Base-by-base conservation (phyloP, 2,113 vertebrate species). In the Epinephelus moara region DNA sequence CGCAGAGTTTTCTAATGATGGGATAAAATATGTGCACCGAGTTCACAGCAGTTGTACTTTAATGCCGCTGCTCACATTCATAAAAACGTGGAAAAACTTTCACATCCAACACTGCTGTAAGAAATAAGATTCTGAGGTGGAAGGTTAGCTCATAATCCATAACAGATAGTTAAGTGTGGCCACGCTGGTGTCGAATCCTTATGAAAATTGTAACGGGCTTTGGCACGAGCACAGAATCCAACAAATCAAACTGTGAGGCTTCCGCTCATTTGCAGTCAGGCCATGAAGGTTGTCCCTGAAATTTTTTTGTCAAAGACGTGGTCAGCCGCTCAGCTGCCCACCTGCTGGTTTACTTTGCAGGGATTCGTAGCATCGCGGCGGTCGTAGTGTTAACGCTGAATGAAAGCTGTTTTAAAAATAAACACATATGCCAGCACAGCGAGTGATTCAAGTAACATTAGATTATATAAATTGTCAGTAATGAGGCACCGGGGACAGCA, bases 381-480 rank as follows among this genome's bases (percentile, higher is more conserved):
- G 40, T 10, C 2, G 5, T 2, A 17, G 70, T 1, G 42, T 47
- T 40, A 70, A 21, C 10, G 10, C 56, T 23, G 52, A 78, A 56
- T 2, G 68, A 84, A 61, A 57, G 71, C 25, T 2, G 10, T 11
- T 78, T 42, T 30, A 45, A 70, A 88, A 70, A 88, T 64, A 76
- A 84, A 77, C 76, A 80, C 74, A 70, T 78, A 47, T 18, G 55
- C 84, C 55, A 50, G 23, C 56, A 47, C 40, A n/a, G 70, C 33
- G 23, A 84, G 80, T 3, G 42, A 69, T 84, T 81, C 66, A 47
- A 76, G 85, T 62, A 86, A 85, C 76, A 45, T 63, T 69, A 84
- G 76, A 77, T 88, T 79, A 90, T 80, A 87, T 75, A 82, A 89
- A 92, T 69, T 70, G 87, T 76, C 69, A 23, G 82, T 92, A 91